These are phyloP conservation scores for Liodrosophila aerea DNA, from an alignment of 2,888 invertebrate species.

Conservation along the genomic window DNA sequence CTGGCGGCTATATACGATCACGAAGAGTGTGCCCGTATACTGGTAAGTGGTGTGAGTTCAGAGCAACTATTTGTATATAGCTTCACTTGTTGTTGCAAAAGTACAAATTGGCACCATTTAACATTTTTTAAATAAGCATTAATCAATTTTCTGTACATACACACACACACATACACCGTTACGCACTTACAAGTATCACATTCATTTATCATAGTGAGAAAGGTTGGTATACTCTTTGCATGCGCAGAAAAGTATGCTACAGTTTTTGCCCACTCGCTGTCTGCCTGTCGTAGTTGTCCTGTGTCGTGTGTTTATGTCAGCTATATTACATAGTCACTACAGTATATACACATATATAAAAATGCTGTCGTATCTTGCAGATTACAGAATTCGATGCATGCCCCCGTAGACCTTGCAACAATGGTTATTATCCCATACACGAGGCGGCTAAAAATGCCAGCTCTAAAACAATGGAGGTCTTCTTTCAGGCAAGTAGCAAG, in stretches of 20 bases:
- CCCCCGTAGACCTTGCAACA: conserved; percentile 90
- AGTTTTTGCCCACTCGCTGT: conserved; percentile 10
- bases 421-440: conserved; percentile 95
- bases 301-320: conserved; percentile 11
- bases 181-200: conserved; percentile 2
- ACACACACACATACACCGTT: conserved; percentile 6
- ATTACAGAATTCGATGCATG: conserved; percentile 90
- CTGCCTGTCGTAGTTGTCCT: neutral
- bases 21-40: conserved; percentile 90
- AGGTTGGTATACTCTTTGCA: conserved; percentile 50
- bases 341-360: conserved; percentile 16
- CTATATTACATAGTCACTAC: too few species aligned
- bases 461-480: conserved; percentile 91
- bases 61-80: neutral
- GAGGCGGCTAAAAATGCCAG: conserved; percentile 95
- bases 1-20: conserved; percentile 93
- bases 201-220: conserved; percentile 60
- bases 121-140: conserved; percentile 33
- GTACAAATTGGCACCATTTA: too few species aligned
- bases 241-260: conserved; percentile 60
- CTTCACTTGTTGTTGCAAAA: conserved; percentile 36
- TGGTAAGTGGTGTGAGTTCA: conserved; percentile 85
- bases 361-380: conserved; percentile 83
- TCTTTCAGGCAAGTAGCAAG: conserved; percentile 85
- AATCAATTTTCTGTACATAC: conserved; percentile 45